A percentile compares a stretch with the other conserved stretches of the same genome.
phyloP scores from a whole-genome alignment of 2,888 invertebrate species.

The Dioctria linearis region DNA sequence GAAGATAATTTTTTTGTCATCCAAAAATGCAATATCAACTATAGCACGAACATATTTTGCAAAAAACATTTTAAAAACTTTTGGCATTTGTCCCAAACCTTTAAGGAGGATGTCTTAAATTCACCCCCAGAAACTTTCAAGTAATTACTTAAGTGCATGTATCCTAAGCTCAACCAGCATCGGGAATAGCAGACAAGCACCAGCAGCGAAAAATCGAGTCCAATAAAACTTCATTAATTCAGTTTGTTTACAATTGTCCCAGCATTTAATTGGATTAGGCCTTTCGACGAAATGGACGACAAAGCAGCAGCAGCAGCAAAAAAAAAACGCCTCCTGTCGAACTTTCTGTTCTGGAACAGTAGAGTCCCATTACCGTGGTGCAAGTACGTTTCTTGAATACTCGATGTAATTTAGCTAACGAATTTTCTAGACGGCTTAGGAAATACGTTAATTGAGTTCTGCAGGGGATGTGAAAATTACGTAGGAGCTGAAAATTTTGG shows the following conservation, averaged over 20 bases:
- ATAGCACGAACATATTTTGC: conserved; percentile 6
- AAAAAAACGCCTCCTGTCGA: neutral
- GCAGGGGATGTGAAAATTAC: conserved; percentile 46
- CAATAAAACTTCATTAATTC: conserved; percentile 53
- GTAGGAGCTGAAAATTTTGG: neutral
- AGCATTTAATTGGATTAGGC: conserved; percentile 51
- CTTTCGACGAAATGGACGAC: conserved; percentile 23
- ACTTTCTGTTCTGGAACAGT: conserved; percentile 42
- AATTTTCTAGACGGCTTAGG: conserved; percentile 49
- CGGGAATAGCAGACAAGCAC: neutral
- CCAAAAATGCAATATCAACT: too few relatives aligned
- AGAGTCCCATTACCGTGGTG: conserved; percentile 43
- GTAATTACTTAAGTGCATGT: conserved; percentile 52
- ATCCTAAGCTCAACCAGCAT: neutral
- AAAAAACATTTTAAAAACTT: conserved; percentile 25
- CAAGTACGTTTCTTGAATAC: conserved; percentile 44
- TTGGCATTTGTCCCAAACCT: conserved; percentile 43
- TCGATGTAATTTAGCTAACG: conserved; percentile 50
- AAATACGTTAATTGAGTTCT: conserved; percentile 49
- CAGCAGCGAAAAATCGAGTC: conserved; percentile 48
- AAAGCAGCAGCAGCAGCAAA: neutral
- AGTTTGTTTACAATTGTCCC: conserved; percentile 53
- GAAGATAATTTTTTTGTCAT: too few relatives aligned
- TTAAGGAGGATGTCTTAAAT: conserved; percentile 33
- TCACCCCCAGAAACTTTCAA: neutral